Conservation (phyloP, 2,113 vertebrate species). For the Thalassarche chlororhynchos region DNA sequence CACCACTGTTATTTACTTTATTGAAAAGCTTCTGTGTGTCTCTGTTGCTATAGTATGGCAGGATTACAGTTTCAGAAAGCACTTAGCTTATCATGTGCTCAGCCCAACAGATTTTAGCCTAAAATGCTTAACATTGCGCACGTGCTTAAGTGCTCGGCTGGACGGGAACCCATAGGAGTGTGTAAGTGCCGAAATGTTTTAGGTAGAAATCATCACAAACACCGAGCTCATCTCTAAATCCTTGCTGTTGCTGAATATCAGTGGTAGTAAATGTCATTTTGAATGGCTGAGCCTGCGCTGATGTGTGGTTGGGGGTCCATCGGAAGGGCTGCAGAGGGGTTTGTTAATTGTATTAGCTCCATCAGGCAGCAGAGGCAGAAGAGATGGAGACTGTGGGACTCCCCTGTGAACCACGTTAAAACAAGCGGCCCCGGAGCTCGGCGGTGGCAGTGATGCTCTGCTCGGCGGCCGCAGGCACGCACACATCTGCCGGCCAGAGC, state of each 20-base stretch:
- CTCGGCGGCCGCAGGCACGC: not conserved
- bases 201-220: not conserved
- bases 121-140: rapidly evolving
- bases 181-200: not conserved
- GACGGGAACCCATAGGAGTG: rapidly evolving
- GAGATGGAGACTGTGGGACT: not conserved
- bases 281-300: not conserved
- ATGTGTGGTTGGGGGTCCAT: not conserved
- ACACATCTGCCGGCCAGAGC: not conserved
- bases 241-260: not conserved
- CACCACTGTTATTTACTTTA: not conserved
- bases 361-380: not conserved
- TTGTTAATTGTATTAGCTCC: not conserved
- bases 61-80: not conserved
- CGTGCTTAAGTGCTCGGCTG: not conserved
- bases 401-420: not conserved
- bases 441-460: not conserved
- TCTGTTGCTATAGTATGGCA: not conserved
- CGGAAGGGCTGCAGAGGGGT: not conserved
- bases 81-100: not conserved
- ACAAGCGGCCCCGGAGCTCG: rapidly evolving
- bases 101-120: not conserved
- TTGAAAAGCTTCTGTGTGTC: not conserved
- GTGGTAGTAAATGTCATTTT: not conserved
- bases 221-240: not conserved